Conservation (phyloP, 2,797 vertebrate genomes). For the Jordanella pulchra region DNA sequence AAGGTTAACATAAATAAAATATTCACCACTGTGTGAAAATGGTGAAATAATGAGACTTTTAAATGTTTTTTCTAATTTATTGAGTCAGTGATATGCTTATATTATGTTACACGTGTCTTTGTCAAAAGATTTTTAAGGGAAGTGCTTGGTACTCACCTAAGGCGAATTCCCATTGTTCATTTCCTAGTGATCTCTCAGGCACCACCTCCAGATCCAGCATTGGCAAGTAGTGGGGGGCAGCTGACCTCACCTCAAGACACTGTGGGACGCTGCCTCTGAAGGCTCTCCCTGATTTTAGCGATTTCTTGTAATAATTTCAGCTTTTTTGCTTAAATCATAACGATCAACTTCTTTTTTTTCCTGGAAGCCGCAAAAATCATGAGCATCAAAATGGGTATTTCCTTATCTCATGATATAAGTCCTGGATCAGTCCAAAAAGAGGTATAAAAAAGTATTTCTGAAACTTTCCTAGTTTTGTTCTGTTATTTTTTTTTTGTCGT, state of each 20-base stretch:
- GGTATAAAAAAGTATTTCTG: constrained; percentile 1
- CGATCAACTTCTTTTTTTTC: not conserved
- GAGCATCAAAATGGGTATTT: constrained; percentile 1
- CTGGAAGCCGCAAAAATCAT: constrained; percentile 25
- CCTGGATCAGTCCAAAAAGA: constrained; percentile 4
- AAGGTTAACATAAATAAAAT: not conserved
- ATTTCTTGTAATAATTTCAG: constrained; percentile 13
- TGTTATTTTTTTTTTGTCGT: not conserved
- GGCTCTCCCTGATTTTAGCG: constrained; percentile 34
- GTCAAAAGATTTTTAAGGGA: not conserved
- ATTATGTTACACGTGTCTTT: too few species aligned
- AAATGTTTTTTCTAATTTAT: not conserved
- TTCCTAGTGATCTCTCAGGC: constrained; percentile 98
- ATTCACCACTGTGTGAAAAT: not conserved
- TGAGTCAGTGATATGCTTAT: not conserved
- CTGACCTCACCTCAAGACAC: constrained; percentile 69
- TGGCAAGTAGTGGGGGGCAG: constrained; percentile 79
- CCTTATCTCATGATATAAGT: constrained; percentile 37
- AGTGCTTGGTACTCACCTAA: constrained; percentile 82
- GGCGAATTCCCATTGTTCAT: constrained; percentile 99
- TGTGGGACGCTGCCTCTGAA: constrained; percentile 68
- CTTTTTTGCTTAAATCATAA: constrained; percentile 48
- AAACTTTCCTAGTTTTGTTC: not conserved
- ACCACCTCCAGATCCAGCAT: constrained; percentile 99
- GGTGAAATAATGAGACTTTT: not conserved